Base-by-base conservation (phyloP, 2,113 vertebrate genomes). In the Aspidoscelis tigris region DNA sequence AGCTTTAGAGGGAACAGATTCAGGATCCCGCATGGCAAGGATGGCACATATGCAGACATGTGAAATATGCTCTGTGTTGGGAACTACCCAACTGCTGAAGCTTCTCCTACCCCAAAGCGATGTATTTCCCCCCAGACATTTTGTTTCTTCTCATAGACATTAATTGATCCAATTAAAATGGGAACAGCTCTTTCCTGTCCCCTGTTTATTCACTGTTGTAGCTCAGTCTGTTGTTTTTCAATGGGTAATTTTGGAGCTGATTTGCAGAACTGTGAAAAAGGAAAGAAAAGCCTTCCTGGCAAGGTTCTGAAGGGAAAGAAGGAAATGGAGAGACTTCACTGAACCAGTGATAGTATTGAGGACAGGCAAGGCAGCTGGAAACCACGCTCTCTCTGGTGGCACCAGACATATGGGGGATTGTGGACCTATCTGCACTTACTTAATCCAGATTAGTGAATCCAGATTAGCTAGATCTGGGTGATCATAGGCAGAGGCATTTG, bases 31-130 rank as follows among this genome's bases (percentile, higher is more conserved):
- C 55, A 26, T 53, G 70, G 76, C 58, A 73, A 22, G 76, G 43
- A 64, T 47, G 18, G 4, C 50, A 73, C n/a, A 10, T 39, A 21
- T 43, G 24, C 39, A 79, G 83, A 84, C 83, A 66, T n/a, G 58
- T 64, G 83, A 79, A 79, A 84, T 84, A 84, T 79, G 81, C 55
- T 82, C 71, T 22, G 24, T 65, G 43, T 84, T 84, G 69, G 69
- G 69, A 50, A 39, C 9, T 44, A 41, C 70, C 77, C 83, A 79
- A 78, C 69, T 22, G 41, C 69, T 47, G 22, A 18, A 1, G 1
- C 0, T 44, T 86, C 58, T 24, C 81, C 41, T 90, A 69, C 41
- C 10, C 16, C 81, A 74, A 44, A 7, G 69, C 85, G 0, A 0
- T 26, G 9, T 8, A 70, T 53, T 58, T 0, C 8, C 73, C 58